A percentile compares a stretch with the other conserved stretches of the same genome.
These are phyloP conservation scores for Poeciliopsis gracilis DNA, from an alignment of 2,797 vertebrate genomes.

Conservation along the genomic window DNA sequence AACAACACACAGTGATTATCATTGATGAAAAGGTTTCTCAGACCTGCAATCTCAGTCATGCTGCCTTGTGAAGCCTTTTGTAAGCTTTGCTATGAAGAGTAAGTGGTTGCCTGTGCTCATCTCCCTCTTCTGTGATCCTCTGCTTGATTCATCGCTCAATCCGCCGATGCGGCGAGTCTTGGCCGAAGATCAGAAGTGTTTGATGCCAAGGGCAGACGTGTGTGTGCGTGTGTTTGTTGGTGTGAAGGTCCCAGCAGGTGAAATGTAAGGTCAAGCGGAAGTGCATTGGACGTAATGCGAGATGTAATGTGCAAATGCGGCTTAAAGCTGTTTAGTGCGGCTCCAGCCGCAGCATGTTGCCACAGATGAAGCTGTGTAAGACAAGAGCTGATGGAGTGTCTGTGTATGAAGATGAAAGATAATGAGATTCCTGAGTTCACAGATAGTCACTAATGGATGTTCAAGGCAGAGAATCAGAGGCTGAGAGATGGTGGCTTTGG, in stretches of 20 bases:
- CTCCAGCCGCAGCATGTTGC: conserved; percentile 35
- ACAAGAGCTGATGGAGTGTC: conserved; percentile 43
- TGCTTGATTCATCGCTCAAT: conserved; percentile 63
- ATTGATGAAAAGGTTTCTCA: conserved; percentile 16
- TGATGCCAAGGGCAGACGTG: conserved; percentile 53
- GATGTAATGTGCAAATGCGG: conserved; percentile 5
- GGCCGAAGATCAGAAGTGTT: conserved; percentile 55
- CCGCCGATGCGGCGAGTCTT: conserved; percentile 50
- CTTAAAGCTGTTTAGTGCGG: conserved; percentile 13
- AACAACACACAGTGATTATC: conserved; percentile 22
- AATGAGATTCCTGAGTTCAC: conserved; percentile 61
- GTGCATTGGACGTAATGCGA: conserved; percentile 30
- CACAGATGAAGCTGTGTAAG: conserved; percentile 32
- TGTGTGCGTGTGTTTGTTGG: conserved; percentile 32
- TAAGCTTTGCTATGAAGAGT: conserved; percentile 37
- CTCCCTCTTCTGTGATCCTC: conserved; percentile 54
- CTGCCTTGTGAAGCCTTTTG: conserved; percentile 18
- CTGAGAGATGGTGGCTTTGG: conserved; percentile 44
- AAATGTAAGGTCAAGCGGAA: conserved; percentile 21
- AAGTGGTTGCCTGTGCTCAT: conserved; percentile 42
- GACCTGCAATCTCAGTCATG: conserved; percentile 7
- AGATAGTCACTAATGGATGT: conserved; percentile 67
- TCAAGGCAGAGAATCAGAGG: conserved; percentile 58
- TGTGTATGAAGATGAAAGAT: conserved; percentile 61
- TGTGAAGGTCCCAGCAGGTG: conserved; percentile 29